phyloP scores from a whole-genome alignment of 2,113 vertebrate species.

The Choloepus hoffmanni region DNA sequence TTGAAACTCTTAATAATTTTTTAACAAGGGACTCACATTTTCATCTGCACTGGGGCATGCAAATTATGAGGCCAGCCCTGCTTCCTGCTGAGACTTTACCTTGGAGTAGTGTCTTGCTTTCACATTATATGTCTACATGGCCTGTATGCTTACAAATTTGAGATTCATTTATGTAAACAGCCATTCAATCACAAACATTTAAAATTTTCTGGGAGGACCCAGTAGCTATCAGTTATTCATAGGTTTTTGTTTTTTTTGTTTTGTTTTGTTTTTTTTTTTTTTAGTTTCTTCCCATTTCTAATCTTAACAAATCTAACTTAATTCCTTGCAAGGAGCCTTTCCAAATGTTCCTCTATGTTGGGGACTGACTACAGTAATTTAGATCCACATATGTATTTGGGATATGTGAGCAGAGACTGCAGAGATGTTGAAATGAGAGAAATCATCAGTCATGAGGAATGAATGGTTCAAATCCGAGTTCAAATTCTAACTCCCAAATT shows the following conservation, averaged over 20 bases:
- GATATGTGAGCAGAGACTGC: fast-evolving
- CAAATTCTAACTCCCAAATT: not conserved
- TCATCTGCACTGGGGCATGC: not conserved
- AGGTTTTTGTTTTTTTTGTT: not conserved
- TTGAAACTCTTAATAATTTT: not conserved
- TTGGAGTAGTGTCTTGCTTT: not conserved
- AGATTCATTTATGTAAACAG: not conserved
- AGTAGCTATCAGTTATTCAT: not conserved
- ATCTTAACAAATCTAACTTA: not conserved
- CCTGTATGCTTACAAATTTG: not conserved
- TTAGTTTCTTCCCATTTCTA: not conserved
- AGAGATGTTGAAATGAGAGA: not conserved
- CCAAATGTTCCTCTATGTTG: not conserved
- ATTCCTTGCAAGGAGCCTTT: not conserved
- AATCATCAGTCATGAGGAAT: fast-evolving
- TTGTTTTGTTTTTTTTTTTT: not conserved
- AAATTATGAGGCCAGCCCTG: not conserved
- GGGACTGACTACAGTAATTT: not conserved
- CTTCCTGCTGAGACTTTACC: not conserved
- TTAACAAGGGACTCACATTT: not conserved
- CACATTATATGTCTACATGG: not conserved
- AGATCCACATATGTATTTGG: fast-evolving
- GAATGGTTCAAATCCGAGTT: not conserved
- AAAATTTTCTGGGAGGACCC: not conserved
- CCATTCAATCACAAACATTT: not conserved